These are phyloP conservation scores for Philhelius pedissequus DNA, from an alignment of 2,888 invertebrate genomes.

Conservation along the genomic window DNA sequence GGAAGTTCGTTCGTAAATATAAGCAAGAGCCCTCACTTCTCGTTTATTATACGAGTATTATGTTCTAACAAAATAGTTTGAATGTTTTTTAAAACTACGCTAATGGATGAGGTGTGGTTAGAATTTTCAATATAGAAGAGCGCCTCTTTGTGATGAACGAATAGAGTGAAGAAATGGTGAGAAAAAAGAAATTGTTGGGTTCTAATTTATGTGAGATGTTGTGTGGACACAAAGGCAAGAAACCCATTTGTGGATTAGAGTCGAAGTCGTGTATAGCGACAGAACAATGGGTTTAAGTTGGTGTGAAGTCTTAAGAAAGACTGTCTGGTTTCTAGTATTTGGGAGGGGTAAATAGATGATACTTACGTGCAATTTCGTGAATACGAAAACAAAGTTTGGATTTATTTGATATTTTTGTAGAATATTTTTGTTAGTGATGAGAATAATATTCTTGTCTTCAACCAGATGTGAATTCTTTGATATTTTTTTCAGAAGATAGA, in stretches of 20 bases:
- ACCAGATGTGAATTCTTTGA: no score
- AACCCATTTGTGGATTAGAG: constrained; percentile 3
- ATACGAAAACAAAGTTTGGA: neutral
- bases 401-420: neutral
- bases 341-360: constrained; percentile 28
- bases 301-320: neutral
- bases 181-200: constrained; percentile 20
- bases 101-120: constrained; percentile 56
- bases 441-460: neutral
- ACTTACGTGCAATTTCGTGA: constrained; percentile 49
- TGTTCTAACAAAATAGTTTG: constrained; percentile 25
- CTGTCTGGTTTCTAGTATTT: neutral
- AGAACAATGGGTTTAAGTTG: constrained; percentile 34
- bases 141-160: neutral
- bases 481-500: no score
- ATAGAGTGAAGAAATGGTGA: neutral
- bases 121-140: constrained; percentile 33
- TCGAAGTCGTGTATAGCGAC: neutral
- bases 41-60: neutral
- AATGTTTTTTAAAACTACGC: constrained; percentile 36
- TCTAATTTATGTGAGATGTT: constrained; percentile 27
- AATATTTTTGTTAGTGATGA: neutral
- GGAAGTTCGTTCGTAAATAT: neutral
- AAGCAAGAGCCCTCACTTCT: neutral
- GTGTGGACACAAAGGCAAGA: neutral